phyloP scores from a whole-genome alignment of 2,113 vertebrate species.

The Pygoscelis antarcticus region DNA sequence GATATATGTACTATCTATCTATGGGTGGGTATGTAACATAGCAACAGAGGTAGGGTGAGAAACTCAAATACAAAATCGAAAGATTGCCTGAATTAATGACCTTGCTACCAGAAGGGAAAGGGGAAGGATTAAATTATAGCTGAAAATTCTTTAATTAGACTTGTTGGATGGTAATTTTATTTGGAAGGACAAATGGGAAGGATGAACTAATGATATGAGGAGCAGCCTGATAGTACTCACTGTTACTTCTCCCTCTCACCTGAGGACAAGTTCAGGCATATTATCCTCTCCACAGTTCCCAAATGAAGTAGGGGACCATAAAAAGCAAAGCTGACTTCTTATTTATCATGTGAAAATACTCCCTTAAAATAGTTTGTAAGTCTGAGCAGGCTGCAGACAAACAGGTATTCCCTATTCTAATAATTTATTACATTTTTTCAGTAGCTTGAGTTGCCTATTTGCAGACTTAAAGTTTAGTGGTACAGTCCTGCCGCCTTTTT shows the following conservation, averaged over 20 bases:
- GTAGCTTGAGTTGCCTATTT: background rate
- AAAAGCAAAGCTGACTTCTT: background rate
- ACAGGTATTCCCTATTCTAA: background rate
- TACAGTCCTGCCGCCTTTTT: background rate
- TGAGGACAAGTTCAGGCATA: background rate
- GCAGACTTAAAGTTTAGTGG: background rate
- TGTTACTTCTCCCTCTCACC: background rate
- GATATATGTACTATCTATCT: background rate
- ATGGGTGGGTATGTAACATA: background rate
- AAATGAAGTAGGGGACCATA: background rate
- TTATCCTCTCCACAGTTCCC: background rate
- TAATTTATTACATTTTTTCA: background rate
- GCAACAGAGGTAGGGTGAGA: background rate
- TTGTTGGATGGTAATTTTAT: background rate
- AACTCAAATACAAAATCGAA: background rate
- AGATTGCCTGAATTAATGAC: background rate
- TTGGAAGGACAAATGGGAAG: background rate
- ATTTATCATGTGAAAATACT: background rate
- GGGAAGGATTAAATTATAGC: background rate
- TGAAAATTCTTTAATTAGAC: background rate
- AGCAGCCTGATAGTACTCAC: background rate
- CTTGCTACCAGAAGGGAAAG: background rate
- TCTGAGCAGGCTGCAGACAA: background rate
- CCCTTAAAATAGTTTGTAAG: background rate
- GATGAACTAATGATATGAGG: background rate